Evolutionary conservation across 37 sponge, comb jelly and placozoan genomes (phyloP), one percentile per base, ranked within the genome.

Genomic region (Spongilla lacustris): DNA sequence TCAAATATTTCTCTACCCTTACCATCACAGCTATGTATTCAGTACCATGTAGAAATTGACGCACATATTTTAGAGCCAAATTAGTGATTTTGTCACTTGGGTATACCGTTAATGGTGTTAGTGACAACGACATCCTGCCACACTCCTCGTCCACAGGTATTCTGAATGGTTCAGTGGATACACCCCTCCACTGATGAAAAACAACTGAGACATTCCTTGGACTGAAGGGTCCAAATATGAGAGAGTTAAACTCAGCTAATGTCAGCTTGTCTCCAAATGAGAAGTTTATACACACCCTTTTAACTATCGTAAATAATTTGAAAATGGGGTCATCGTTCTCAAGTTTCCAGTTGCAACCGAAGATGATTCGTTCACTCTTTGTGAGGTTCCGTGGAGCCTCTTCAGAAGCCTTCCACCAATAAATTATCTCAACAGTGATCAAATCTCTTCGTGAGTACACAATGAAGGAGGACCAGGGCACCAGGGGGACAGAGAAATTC

Each of bases 171-270:
- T n/a, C n/a, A 32, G 68, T 5, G 8, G 49, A 12, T 27, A 29
- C 21, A 2, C 88, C 88, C 74, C 82, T 87, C 88, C 81, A 87
- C 75, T 87, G 78, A 6, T 22, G 46, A 36, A 83, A 83, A 2
- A 71, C 37, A 22, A 88, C 78, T 10, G 83, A 83, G 36, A 30
- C 23, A 41, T 23, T 17, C 9, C 30, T 27, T 26, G 81, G 81
- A 36, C 28, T 22, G 22, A 50, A 33, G 26, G 2, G 17, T 34
- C 71, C 82, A 81, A 50, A 81, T 73, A 87, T 75, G 13, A 34
- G 28, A n/a, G 23, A 13, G 25, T 75, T 33, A 49, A 87, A 87
- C 22, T 87, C 76, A 13, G 58, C 75, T 21, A 35, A 0, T 0
- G 31, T 67, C 6, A 87, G 69, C 0, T 22, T 11, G 67, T 81